Evolutionary conservation across 2,113 vertebrate species (phyloP).

Genomic region (Aphyosemion australe): DNA sequence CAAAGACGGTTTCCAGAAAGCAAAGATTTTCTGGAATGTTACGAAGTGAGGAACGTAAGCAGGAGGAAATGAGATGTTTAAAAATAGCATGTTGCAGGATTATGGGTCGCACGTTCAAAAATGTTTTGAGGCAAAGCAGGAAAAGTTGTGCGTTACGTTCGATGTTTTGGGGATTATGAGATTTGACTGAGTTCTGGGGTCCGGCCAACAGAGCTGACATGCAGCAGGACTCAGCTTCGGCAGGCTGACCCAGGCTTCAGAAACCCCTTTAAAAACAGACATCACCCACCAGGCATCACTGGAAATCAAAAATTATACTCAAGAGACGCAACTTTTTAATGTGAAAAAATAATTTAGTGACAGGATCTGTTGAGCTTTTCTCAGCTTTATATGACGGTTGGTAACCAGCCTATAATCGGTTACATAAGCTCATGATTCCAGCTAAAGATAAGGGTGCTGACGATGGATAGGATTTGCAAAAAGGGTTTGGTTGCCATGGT

Average conservation of each 20-base stretch:
- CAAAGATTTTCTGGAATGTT: neutral
- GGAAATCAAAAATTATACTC: neutral
- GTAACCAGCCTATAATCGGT: conserved; percentile 53
- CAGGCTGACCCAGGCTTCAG: conserved; percentile 45
- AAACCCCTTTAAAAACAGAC: conserved; percentile 10
- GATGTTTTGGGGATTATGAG: conserved; percentile 60
- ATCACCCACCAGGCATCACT: neutral
- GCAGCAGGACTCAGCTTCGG: conserved; percentile 24
- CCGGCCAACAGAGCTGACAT: conserved; percentile 46
- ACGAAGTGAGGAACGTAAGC: neutral
- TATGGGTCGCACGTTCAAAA: conserved; percentile 33
- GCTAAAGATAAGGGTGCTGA: conserved; percentile 46
- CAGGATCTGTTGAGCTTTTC: neutral
- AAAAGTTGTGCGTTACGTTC: conserved; percentile 43
- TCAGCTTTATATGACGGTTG: neutral
- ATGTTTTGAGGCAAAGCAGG: conserved; percentile 37
- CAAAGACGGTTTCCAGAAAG: conserved; percentile 5
- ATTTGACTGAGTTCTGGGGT: conserved; percentile 55
- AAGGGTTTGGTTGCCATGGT: conserved; percentile 47
- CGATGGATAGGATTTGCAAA: conserved; percentile 38
- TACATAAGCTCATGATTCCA: conserved; percentile 52
- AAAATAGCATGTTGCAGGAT: conserved; percentile 32
- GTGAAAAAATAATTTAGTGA: neutral
- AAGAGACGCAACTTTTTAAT: neutral
- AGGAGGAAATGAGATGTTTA: conserved; percentile 12